Conservation (phyloP, 2,113 vertebrate genomes). For the Gymnarchus niloticus region DNA sequence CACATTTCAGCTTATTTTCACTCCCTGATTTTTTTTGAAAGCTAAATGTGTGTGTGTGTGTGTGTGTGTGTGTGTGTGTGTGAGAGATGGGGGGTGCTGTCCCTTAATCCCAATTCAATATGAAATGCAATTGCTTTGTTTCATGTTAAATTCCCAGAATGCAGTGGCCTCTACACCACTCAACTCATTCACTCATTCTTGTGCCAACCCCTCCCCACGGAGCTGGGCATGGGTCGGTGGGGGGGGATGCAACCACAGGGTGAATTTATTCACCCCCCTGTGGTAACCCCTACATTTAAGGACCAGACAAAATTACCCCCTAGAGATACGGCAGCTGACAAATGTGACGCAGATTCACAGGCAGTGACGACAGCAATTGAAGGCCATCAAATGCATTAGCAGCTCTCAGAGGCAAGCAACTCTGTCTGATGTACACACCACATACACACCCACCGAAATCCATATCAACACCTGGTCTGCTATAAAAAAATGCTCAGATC, state of each 20-base stretch:
- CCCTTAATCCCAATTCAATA: constrained; percentile 74
- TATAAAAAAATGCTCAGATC: background rate
- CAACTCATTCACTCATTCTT: constrained; percentile 49
- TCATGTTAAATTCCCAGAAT: constrained; percentile 60
- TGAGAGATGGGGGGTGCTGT: constrained; percentile 38
- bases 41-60: background rate
- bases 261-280: background rate
- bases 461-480: background rate
- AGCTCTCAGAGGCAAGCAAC: background rate
- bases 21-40: no score
- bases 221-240: constrained; percentile 23
- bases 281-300: background rate
- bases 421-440: background rate
- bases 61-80: constrained; percentile 29
- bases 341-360: no score
- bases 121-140: constrained; percentile 68
- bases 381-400: background rate
- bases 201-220: constrained; percentile 43
- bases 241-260: background rate
- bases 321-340: background rate
- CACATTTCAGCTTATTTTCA: background rate
- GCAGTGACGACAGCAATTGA: background rate
- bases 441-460: background rate
- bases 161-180: constrained; percentile 47
- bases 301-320: background rate